Base-by-base conservation (phyloP, 2,113 vertebrate genomes). In the Syngnathus floridae region DNA sequence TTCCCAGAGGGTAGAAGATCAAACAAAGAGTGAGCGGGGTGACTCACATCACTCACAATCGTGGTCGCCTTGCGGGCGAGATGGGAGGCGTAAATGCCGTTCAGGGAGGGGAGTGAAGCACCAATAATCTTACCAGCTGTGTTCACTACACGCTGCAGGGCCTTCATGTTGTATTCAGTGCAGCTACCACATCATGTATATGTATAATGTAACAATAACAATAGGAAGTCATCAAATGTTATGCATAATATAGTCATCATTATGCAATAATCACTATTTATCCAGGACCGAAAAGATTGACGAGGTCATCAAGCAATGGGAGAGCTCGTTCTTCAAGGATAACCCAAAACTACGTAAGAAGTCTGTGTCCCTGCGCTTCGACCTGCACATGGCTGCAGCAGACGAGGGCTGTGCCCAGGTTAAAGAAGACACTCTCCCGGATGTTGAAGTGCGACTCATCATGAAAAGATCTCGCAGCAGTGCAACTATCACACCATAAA, bases 321-420 rank as follows among this genome's bases (percentile, higher is more conserved):
- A 99, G 89, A 94, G 95, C 11, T 98, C 96, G 6, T 96, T 98
- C 91, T 99, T 99, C 88, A 93, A 95, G 83, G 97, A 96, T 83
- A 98, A 99, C 78, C 97, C 97, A 16, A 94, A 92, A 65, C 85
- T 99, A 79, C 88, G 95, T 64, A 99, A 96, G 91, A 99, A 99
- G 79, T 99, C 95, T 0, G 95, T 98, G 76, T 99, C 97, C 0
- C 83, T 99, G 81, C 94, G 97, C 40, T 99, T 99, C 48, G 95
- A 99, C 73, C 94, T 99, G 40, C 97, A 98, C 83, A 91, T 99
- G 90, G 90, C 90, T 0, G 92, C 93, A 5, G 92, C 94, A 0
- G 93, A 96, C 1, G 94, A 98, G 22, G 93, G 93, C 0, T 93
- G 93, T 13, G 82, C 88, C 64, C 93, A 92, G 77, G 91, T 86